Conservation (phyloP, 2,888 invertebrate species). For the Urechis unicinctus region DNA sequence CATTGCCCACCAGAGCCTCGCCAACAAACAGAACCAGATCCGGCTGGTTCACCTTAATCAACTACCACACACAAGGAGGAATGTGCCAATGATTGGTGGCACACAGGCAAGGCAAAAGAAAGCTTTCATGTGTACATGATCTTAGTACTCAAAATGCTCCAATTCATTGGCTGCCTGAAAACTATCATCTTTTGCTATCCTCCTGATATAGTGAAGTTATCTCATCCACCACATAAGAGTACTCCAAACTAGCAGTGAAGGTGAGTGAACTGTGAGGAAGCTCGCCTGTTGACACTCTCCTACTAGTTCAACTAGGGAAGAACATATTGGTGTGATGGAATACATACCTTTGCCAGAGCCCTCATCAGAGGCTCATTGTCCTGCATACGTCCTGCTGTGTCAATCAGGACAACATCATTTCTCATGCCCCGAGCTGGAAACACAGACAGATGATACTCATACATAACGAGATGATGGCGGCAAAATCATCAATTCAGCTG, state of each 20-base stretch:
- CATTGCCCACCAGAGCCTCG: constrained; percentile 98
- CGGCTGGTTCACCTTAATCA: constrained; percentile 95
- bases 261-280: too few species aligned
- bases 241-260: too few species aligned
- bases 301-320: too few species aligned
- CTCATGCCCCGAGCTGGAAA: constrained; percentile 64
- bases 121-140: too few species aligned
- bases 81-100: neutral
- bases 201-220: too few species aligned
- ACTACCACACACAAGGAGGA: constrained; percentile 45
- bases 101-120: neutral
- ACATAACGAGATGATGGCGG: neutral
- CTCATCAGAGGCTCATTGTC: constrained; percentile 99
- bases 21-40: constrained; percentile 99
- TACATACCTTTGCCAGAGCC: constrained; percentile 74
- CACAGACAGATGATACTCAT: neutral
- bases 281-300: too few species aligned
- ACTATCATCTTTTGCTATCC: too few species aligned
- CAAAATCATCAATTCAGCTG: too few species aligned
- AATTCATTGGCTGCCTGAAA: too few species aligned
- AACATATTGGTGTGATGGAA: too few species aligned
- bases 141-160: too few species aligned
- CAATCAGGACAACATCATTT: constrained; percentile 90
- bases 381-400: constrained; percentile 99
- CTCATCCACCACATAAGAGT: too few species aligned